Evolutionary conservation across 2,113 vertebrate species (phyloP), one percentile per base, ranked within the genome.

Genomic region (Mohoua ochrocephala): DNA sequence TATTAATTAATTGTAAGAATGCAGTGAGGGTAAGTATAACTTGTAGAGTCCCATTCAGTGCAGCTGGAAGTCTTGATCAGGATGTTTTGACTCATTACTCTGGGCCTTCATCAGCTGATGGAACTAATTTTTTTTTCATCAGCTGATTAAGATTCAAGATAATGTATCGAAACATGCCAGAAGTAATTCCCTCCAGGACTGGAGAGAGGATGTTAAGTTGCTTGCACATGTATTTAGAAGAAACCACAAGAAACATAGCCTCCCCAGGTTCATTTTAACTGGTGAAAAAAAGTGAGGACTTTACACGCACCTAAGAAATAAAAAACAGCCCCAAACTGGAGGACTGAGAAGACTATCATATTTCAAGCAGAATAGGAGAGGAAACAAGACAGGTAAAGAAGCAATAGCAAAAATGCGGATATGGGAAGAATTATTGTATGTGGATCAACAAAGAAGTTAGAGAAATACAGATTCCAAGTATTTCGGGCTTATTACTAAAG

Each of bases 71-170:
- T 73, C 95, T 96, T 37, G 68, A 88, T 94, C 96, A 95, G 93
- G 81, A 95, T 97, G 96, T 97, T 98, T 97, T 98, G 95, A 98
- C 92, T 97, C 97, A 92, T 97, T 97, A 97, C 78, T 96, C 89
- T 65, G 65, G 97, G 91, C 28, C 86, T 97, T 98, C 97, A 98
- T 98, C 97, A 97, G 95, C 88, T 94, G 95, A 97, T 93, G 90
- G 87, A 97, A 96, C 91, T 96, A 89, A 89, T 91, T 96, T 97
- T 96, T 96, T 91, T 97, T 97, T 94, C 88, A 97, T 91, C 96
- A 93, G 80, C 86, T 97, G 96, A 98, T 97, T 97, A 98, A 97
- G 95, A 97, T 97, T 98, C 97, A 97, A 97, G 95, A 95, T 97
- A 98, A 97, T 95, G 96, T 97, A 94, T 97, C 3, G 83, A 98